Percentiles rank a stretch among this genome's conserved stretches.
These are phyloP conservation scores for Diuraphis noxia DNA, from an alignment of 1,140 invertebrate genomes.

Conservation along the genomic window DNA sequence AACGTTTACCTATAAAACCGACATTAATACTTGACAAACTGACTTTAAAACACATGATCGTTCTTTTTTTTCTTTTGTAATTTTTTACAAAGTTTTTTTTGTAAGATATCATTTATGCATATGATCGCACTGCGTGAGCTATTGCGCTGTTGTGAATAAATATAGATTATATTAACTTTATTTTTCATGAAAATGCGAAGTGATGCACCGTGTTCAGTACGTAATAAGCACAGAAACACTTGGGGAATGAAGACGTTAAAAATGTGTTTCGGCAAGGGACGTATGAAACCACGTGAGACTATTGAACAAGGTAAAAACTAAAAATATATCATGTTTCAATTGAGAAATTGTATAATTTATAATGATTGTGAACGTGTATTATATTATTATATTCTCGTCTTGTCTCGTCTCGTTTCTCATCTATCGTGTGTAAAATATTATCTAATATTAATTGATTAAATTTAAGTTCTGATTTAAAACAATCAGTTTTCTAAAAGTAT, in stretches of 20 bases:
- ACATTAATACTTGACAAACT: not conserved
- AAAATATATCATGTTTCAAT: not conserved
- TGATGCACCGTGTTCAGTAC: not conserved
- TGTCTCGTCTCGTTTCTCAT: not conserved
- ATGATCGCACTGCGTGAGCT: not conserved
- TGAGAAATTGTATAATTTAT: not conserved
- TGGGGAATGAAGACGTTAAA: constrained; percentile 29
- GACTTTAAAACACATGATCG: not conserved
- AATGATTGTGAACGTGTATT: not conserved
- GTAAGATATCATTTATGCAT: not conserved
- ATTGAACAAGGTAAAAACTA: constrained; percentile 31
- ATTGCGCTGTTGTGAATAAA: not conserved
- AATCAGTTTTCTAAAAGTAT: not conserved
- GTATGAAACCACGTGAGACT: not conserved
- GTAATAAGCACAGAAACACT: not conserved
- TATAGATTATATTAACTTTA: not conserved
- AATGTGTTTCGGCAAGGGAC: constrained; percentile 43
- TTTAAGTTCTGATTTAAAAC: not conserved
- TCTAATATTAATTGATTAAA: not conserved
- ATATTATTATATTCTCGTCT: not conserved
- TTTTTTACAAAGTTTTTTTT: constrained; percentile 30
- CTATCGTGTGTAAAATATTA: not conserved
- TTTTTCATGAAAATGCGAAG: constrained; percentile 6
- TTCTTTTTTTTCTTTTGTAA: constrained; percentile 32
- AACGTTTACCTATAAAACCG: not conserved